phyloP scores from a whole-genome alignment of 2,797 vertebrate species.

The Oreochromis grahami region DNA sequence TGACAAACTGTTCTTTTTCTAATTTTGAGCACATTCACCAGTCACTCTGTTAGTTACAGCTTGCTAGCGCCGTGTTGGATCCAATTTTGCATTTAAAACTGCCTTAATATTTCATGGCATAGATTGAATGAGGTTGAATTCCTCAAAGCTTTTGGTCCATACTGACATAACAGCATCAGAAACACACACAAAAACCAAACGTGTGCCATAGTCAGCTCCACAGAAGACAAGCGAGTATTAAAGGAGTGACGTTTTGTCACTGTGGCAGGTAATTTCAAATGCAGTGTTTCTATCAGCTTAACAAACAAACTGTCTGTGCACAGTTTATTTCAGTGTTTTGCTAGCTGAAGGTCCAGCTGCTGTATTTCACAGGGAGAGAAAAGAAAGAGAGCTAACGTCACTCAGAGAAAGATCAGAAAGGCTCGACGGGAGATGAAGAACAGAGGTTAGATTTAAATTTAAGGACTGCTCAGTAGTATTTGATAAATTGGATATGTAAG shows the following conservation, averaged over 20 bases:
- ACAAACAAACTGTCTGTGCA: neutral
- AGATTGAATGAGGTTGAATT: neutral
- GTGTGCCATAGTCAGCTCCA: neutral
- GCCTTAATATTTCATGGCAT: neutral
- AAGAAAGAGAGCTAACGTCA: neutral
- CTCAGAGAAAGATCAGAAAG: neutral
- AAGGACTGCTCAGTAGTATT: neutral
- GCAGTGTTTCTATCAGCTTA: neutral
- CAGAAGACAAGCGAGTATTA: neutral
- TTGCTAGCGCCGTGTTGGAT: neutral
- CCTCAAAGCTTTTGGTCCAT: neutral
- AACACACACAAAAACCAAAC: neutral
- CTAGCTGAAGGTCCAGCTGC: neutral
- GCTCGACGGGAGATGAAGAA: neutral
- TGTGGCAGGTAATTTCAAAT: neutral
- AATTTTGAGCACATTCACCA: neutral
- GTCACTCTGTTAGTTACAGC: neutral
- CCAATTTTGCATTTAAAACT: neutral
- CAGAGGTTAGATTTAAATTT: neutral
- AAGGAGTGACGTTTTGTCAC: neutral
- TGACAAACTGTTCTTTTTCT: neutral
- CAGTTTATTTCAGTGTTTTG: neutral
- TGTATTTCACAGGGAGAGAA: neutral
- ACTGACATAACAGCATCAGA: neutral
- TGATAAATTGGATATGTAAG: neutral